Base-by-base conservation (phyloP, 1,140 invertebrate genomes). In the Hetaerina americana region DNA sequence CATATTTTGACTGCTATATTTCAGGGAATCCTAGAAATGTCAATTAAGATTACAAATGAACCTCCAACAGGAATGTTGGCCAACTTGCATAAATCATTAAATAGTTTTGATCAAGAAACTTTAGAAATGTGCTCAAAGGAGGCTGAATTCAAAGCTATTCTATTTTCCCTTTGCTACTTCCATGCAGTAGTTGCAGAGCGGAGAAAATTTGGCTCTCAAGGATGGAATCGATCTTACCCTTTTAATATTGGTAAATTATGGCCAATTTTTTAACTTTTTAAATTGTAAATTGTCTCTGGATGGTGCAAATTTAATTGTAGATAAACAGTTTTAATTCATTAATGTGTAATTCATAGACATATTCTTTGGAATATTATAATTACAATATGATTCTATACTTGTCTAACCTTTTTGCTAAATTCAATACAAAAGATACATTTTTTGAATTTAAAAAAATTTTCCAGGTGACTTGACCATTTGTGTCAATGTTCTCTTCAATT, bases 21-120 rank as follows among this genome's bases (percentile, higher is more conserved):
- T 2, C 81, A 86, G 82, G 95, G 95, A 70, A 92, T 98, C 75
- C 81, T 98, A 5, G 95, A 98, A 80, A 92, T 93, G 0, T 91
- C 94, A 0, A 95, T 97, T 77, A 98, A 98, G 83, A 96, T 98
- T 49, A 97, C 95, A 0, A 97, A 97, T 77, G 95, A 98, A 81
- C 94, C 95, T 5, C 95, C 96, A 0, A 94, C 92, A 26, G 95
- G 96, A 66, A 97, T 98, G 90, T 86, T 87, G 80, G 94, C 95
- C 0, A 98, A 97, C 80, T 85, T 96, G 25, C 94, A 96, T 79
- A 97, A 97, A 83, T 91, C 95, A 15, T 79, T 98, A 29, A 92
- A 96, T 78, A 96, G 96, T 82, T 98, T 98, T 80, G 92, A 83
- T 76, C 94, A 97, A 81, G 94, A 97, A 78, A 95, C 92, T 0